These are phyloP conservation scores for Trichopria drosophilae DNA, from an alignment of 2,888 invertebrate species.

Conservation along the genomic window DNA sequence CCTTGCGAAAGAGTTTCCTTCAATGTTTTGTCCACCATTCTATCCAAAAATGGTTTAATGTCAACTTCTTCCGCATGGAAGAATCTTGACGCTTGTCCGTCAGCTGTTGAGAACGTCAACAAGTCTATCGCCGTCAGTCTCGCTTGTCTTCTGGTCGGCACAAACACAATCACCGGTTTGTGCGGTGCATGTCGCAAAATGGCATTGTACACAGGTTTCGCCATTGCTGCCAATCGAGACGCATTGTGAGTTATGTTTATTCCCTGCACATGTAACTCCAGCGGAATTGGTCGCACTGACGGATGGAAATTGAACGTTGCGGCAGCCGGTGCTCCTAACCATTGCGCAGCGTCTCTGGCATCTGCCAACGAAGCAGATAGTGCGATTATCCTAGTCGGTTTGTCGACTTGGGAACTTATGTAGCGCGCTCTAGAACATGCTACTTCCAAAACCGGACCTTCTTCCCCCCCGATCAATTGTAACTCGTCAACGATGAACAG, in stretches of 20 bases:
- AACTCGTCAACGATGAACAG: constrained; percentile 96
- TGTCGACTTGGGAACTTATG: constrained; percentile 91
- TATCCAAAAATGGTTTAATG: constrained; percentile 84
- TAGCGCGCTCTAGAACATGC: constrained; percentile 88
- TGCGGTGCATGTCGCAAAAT: constrained; percentile 81
- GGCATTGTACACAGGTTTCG: constrained; percentile 94
- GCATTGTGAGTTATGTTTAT: constrained; percentile 98
- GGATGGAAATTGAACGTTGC: constrained; percentile 99
- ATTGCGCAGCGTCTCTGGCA: constrained; percentile 92
- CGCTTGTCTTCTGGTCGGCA: constrained; percentile 88
- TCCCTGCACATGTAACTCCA: constrained; percentile 94
- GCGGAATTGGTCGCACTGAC: constrained; percentile 90
- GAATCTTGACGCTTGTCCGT: constrained; percentile 83
- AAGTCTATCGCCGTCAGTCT: constrained; percentile 95
- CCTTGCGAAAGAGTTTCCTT: constrained; percentile 92
- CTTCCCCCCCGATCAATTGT: constrained; percentile 86
- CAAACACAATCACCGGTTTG: constrained; percentile 87
- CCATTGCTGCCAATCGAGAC: constrained; percentile 95
- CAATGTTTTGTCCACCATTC: constrained; percentile 86
- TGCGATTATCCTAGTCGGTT: constrained; percentile 89
- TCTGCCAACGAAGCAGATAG: constrained; percentile 92
- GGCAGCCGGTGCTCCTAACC: constrained; percentile 93
- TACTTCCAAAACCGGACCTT: constrained; percentile 91
- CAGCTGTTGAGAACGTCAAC: constrained; percentile 90
- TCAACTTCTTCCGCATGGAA: constrained; percentile 86